Conservation (phyloP, 2,888 invertebrate species). For the Spodoptera littoralis region DNA sequence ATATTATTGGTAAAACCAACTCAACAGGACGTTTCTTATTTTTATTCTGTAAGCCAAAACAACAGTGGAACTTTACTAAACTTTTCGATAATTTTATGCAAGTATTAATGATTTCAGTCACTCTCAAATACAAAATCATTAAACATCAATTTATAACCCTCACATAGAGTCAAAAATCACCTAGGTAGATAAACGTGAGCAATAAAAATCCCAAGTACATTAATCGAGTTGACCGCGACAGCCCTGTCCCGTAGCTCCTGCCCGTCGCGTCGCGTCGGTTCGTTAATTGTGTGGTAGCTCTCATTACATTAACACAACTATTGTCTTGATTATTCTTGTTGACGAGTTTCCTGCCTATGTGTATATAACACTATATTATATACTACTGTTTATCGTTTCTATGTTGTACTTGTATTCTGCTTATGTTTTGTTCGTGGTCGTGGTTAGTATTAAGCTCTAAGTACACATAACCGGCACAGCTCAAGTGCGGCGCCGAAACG, state of each 20-base stretch:
- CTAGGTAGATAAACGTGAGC: too few species aligned
- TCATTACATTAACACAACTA: constrained; percentile 67
- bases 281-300: constrained; percentile 65
- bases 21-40: too few species aligned
- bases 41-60: too few species aligned
- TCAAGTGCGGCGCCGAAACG: too few species aligned
- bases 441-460: background rate
- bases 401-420: constrained; percentile 24
- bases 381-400: constrained; percentile 29
- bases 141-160: too few species aligned
- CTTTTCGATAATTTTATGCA: too few species aligned
- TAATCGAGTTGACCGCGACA: constrained; percentile 33
- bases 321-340: constrained; percentile 66
- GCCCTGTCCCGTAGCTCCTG: constrained; percentile 46
- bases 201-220: background rate
- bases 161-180: too few species aligned
- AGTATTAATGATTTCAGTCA: too few species aligned
- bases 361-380: constrained; percentile 1
- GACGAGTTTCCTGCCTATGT: constrained; percentile 49
- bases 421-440: constrained; percentile 33
- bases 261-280: constrained; percentile 52
- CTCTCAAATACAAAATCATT: too few species aligned
- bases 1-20: too few species aligned
- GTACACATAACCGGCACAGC: too few species aligned
- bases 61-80: too few species aligned